Base-by-base conservation (phyloP, 2,888 invertebrate genomes). In the Melitaea athalia region DNA sequence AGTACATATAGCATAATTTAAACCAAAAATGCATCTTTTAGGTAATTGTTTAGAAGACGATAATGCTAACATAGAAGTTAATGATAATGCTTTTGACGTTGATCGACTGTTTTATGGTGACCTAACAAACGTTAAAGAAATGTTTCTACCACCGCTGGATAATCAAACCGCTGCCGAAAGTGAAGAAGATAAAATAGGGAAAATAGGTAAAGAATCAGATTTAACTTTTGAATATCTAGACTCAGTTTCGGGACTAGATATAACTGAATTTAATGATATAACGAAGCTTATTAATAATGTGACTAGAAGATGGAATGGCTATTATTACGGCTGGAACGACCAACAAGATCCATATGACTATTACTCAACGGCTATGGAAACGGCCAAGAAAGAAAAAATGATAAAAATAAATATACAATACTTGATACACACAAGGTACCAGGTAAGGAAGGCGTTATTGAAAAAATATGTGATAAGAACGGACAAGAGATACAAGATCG, bases 401-500 rank as follows among this genome's bases (percentile, higher is more conserved):
- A 47, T 55, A 0, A 70, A 74, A 5, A 33, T 73, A 5, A 69
- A 69, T 15, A 0, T 79, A 0, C 81, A 80, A 43, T 83, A 76
- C 38, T 33, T 82, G 6, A 68, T 82, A 4, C 83, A 84, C 45
- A 64, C 81, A 0, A 79, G 85, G 53, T 80, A 81, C n/a, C 78
- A 77, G 53, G 68, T 85, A 0, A 77, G 76, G 0, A 73, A 75
- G 14, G 83, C 80, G 3, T 49, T 86, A 3, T 38, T 33, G 0
- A 70, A 74, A 10, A 78, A 80, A 3, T 47, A 73, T 0, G 8
- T 3, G 0, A 4, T 79, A 0, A 77, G 79, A 17, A 0, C 11
- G 0, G 83, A 84, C 43, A 82, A 79, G 42, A 74, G 82, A 38
- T 87, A 83, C 59, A 76, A 72, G 61, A 17, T 86, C 0, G 86